A percentile compares a stretch with the other conserved stretches of the same genome.
Conservation (phyloP, 2,113 vertebrate genomes). For the Heloderma charlesbogerti region DNA sequence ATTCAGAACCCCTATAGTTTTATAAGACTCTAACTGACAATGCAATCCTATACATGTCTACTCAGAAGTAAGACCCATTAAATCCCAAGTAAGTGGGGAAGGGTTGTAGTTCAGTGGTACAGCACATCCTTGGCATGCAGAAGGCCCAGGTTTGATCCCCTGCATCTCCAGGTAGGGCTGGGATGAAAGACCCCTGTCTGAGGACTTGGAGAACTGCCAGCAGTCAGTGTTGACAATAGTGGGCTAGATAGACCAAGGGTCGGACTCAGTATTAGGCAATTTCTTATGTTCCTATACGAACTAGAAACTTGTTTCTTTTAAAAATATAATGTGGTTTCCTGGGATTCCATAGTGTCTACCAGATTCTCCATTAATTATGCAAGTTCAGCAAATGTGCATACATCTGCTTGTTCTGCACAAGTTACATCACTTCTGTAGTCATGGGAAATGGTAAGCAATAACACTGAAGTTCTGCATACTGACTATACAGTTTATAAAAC, state of each 20-base stretch:
- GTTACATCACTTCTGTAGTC: not conserved
- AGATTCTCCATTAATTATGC: not conserved
- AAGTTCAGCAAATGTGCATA: not conserved
- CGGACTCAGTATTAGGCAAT: too few species aligned
- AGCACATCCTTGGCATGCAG: too few species aligned
- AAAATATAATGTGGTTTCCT: not conserved
- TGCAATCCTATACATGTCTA: not conserved
- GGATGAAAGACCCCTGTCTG: too few species aligned
- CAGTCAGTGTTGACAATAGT: too few species aligned
- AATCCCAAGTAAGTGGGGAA: not conserved
- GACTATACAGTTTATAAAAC: not conserved
- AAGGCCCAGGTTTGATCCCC: too few species aligned
- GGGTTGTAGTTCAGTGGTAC: too few species aligned
- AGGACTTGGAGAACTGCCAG: not conserved
- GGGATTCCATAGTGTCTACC: not conserved
- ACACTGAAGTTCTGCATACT: not conserved
- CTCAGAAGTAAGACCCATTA: not conserved
- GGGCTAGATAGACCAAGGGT: too few species aligned
- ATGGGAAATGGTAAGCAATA: not conserved
- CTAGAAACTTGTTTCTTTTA: not conserved
- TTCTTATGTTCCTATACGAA: too few species aligned
- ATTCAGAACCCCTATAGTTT: not conserved
- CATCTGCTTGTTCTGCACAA: not conserved
- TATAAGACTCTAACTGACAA: not conserved
- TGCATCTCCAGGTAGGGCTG: too few species aligned